Base-by-base conservation (phyloP, 2,113 vertebrate species). In the Psilopsiagon aurifrons region DNA sequence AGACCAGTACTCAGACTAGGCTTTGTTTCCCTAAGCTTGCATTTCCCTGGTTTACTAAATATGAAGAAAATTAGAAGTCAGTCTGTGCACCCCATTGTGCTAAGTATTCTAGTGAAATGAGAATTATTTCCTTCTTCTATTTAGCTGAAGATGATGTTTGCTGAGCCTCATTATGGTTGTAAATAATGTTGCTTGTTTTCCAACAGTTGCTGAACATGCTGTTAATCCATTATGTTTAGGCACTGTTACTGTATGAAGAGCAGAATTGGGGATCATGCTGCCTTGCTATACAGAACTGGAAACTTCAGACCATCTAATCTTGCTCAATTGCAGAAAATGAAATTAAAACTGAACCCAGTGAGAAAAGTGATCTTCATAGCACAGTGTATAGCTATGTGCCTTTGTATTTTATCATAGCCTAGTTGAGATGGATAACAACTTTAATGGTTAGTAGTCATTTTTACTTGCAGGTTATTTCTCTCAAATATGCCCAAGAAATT, bases 161-260 rank as follows among this genome's bases (percentile, higher is more conserved):
- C 51, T 20, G 83, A 86, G 29, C 51, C 77, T 95, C 10, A 6
- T 79, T 68, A 60, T 0, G 0, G 7, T 23, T 71, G 62, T 91
- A 94, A 94, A 82, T 92, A 75, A 76, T 82, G 44, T n/a, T 68
- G 64, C 35, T 92, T 92, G 57, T 71, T 97, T 89, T n/a, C 76
- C 69, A 71, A 10, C 73, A 92, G 60, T 39, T 60, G 11, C 51
- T 24, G 24, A 88, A 71, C 4, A 6, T 71, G 43, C 83, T 82
- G 83, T 55, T 91, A 75, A 86, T 92, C 73, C 77, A 37, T 75
- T 79, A 14, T 64, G 35, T 79, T 91, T 35, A 92, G 43, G 33
- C 47, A 41, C 47, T 39, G 20, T 60, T 95, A 54, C 55, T 64
- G 41, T 62, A 86, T 2, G 10, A 37, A 83, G 67, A 76, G 27